Evolutionary conservation across 2,888 invertebrate genomes (phyloP).

Genomic region (Monoplex corrugatus): DNA sequence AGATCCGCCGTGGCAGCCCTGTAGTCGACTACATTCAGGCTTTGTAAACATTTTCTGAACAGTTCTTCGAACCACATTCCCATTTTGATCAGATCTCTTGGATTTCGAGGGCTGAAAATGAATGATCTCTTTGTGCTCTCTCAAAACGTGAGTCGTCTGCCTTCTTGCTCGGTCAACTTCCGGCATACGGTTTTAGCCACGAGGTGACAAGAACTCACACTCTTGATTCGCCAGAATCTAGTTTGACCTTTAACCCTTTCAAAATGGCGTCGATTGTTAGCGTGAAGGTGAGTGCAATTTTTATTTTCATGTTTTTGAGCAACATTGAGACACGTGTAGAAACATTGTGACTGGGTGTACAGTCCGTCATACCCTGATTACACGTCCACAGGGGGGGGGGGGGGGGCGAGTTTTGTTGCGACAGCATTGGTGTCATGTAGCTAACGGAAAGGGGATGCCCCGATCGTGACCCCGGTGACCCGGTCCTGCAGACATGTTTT

Average conservation of each 20-base stretch:
- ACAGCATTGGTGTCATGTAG: no score
- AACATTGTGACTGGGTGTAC: no score
- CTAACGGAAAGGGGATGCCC: no score
- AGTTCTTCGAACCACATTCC: not conserved
- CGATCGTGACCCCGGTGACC: no score
- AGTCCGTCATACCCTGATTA: no score
- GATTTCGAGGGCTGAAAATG: not conserved
- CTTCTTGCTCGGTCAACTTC: slow-evolving; percentile 30
- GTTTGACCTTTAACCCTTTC: slow-evolving; percentile 36
- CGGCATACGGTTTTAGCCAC: not conserved
- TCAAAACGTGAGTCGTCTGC: slow-evolving; percentile 35
- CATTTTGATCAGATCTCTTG: not conserved
- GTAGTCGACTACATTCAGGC: not conserved
- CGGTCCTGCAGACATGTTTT: no score
- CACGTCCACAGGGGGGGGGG: no score
- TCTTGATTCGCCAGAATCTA: slow-evolving; percentile 20
- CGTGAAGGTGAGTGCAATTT: slow-evolving; percentile 42
- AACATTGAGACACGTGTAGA: no score
- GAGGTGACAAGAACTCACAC: slow-evolving; percentile 11
- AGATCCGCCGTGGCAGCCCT: slow-evolving; percentile 9
- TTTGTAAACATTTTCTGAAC: not conserved
- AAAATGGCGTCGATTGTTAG: slow-evolving; percentile 52
- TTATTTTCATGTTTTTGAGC: no score
- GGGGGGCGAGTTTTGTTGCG: no score
- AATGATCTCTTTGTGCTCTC: slow-evolving; percentile 22